These are phyloP conservation scores for Ifrita kowaldi DNA, from an alignment of 2,113 vertebrate genomes.

Conservation along the genomic window DNA sequence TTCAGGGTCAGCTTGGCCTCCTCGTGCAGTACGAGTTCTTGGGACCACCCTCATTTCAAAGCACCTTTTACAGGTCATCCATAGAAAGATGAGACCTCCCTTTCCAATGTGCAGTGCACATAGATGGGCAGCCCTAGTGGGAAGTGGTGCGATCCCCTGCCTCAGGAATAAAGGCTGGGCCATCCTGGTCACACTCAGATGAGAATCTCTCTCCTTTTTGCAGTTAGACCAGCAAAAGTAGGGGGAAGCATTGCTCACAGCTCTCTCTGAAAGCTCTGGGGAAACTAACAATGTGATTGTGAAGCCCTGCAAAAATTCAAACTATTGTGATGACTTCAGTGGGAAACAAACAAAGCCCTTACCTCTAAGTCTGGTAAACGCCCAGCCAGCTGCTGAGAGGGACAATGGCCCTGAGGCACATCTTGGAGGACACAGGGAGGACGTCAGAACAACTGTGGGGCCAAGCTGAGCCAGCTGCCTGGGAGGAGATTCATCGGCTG, in stretches of 20 bases:
- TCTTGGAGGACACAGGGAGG: not conserved
- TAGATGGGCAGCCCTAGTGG: not conserved
- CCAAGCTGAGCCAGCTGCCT: not conserved
- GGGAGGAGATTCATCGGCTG: not conserved
- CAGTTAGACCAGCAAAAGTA: not conserved
- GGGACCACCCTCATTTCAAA: not conserved
- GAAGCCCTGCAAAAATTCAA: slow-evolving; percentile 7
- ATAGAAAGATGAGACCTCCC: not conserved
- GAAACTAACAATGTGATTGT: not conserved
- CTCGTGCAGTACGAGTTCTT: not conserved
- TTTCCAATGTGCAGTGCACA: fast-evolving
- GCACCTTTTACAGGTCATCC: not conserved
- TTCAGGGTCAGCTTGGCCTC: not conserved
- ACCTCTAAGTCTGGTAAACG: not conserved
- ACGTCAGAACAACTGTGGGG: not conserved
- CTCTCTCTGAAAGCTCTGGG: not conserved
- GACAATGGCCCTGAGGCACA: not conserved
- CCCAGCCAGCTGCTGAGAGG: not conserved
- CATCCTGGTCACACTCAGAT: not conserved
- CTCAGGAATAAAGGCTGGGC: not conserved
- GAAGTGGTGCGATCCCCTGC: not conserved
- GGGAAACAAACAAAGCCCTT: not conserved
- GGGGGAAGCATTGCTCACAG: not conserved
- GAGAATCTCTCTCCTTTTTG: not conserved
- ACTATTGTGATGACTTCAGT: not conserved